phyloP scores from a whole-genome alignment of 2,797 vertebrate genomes.

The Trachops cirrhosus region DNA sequence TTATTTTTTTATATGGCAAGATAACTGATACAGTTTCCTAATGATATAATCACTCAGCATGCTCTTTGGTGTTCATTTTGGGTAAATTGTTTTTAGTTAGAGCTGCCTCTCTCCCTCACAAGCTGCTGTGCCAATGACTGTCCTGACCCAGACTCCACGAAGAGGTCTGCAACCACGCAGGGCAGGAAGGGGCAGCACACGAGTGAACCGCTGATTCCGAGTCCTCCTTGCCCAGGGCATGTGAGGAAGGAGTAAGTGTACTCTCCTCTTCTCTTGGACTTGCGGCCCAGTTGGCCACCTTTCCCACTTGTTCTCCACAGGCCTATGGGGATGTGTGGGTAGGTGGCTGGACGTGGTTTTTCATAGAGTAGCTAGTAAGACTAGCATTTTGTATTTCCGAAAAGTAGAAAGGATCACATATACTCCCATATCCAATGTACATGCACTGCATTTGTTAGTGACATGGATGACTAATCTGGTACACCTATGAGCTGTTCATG shows the following conservation, averaged over 20 bases:
- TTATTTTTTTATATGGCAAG: not conserved
- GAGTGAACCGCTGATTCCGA: not conserved
- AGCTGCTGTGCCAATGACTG: not conserved
- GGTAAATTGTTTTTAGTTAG: not conserved
- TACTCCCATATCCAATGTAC: conserved; percentile 49
- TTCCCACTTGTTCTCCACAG: not conserved
- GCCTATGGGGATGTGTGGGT: not conserved
- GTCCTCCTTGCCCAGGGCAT: not conserved
- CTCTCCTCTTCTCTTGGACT: not conserved
- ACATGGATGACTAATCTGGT: conserved; percentile 58
- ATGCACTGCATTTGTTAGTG: conserved; percentile 63
- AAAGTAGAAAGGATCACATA: conserved; percentile 15
- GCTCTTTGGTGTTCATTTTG: not conserved
- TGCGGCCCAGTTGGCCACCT: not conserved
- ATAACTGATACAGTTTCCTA: not conserved
- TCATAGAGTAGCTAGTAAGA: conserved; percentile 31
- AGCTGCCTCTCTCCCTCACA: not conserved
- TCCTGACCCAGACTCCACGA: not conserved
- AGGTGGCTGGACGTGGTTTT: not conserved
- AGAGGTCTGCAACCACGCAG: not conserved
- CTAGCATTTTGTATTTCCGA: conserved; percentile 45
- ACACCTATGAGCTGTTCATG: not conserved
- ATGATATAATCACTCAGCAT: not conserved
- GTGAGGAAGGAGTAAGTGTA: not conserved
- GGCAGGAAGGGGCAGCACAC: not conserved